Base-by-base conservation (phyloP, 2,797 vertebrate species). In the Rousettus madagascariensis region DNA sequence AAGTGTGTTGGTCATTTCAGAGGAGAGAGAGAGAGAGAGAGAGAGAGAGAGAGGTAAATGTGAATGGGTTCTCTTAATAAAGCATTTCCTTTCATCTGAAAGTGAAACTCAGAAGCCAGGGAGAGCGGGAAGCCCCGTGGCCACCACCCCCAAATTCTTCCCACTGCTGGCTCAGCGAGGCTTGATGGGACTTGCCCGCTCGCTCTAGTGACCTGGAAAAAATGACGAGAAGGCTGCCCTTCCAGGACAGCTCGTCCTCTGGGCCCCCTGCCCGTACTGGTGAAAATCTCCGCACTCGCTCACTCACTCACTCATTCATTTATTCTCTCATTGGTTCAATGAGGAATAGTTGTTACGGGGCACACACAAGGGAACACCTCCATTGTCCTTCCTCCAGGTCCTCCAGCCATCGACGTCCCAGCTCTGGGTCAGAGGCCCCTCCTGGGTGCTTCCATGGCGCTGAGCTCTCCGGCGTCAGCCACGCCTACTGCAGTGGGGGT, bases 371-470 rank as follows among this genome's bases (percentile, higher is more conserved):
- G 90, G 24, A 41, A 26, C 24, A 43, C 20, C 11, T 20, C 46
- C 46, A 46, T 19, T 0, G 1, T 1, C 7, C 16, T 20, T 41
- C 13, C 28, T 17, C 33, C 61, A 26, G 20, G 20, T 51, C 72
- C 0, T 16, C 19, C 24, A 11, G 1, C 1, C 28, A 59, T 33
- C 26, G 55, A 38, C 0, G 8, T 53, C 5, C 30, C 28, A 30
- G 49, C 16, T 78, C 71, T 84, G 17, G 68, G 10, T n/a, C 3
- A 26, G 26, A n/a, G 8, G 13, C 3, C 36, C 11, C 30, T 49
- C 1, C 5, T 4, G 2, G 6, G 15, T 38, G 36, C 19, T 72
- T 17, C 46, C 10, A 1, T 0, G 24, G n/a, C 20, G 2, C 8
- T 3, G 4, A 11, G 55, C 2, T 43, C 26, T 43, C 55, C 3